Evolutionary conservation across 92 coral and sea anemone genomes (phyloP).

Genomic region (Porites rus): DNA sequence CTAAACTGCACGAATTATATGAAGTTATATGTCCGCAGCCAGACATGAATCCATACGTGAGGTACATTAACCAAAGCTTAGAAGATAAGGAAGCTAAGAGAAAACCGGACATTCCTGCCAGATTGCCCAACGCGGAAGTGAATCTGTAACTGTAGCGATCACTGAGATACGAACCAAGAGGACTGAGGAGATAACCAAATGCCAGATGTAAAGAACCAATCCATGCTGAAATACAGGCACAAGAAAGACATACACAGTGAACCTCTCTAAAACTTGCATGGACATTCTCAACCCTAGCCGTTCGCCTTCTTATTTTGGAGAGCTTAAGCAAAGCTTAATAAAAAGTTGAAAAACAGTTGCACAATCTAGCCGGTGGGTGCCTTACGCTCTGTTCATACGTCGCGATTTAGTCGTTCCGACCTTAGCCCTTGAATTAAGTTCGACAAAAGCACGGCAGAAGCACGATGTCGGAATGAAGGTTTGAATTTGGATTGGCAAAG

Average conservation of each 20-base stretch:
- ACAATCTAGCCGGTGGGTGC: no score
- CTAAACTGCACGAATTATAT: slow-evolving; percentile 35
- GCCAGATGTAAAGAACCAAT: slow-evolving; percentile 43
- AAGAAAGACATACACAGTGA: neutral
- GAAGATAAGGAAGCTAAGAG: slow-evolving; percentile 52
- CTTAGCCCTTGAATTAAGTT: no score
- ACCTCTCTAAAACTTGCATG: neutral
- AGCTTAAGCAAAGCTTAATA: no score
- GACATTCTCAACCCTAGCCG: no score
- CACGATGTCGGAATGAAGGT: no score
- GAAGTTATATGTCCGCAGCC: slow-evolving; percentile 45
- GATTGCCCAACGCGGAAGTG: slow-evolving; percentile 44
- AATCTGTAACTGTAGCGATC: slow-evolving; percentile 42
- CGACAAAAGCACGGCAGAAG: no score
- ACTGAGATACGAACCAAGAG: slow-evolving; percentile 17
- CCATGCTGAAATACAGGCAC: slow-evolving; percentile 42
- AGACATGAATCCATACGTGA: slow-evolving; percentile 56
- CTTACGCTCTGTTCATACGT: no score
- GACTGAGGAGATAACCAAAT: slow-evolving; percentile 27
- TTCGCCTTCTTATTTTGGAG: no score
- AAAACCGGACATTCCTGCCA: slow-evolving; percentile 37
- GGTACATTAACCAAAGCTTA: slow-evolving; percentile 50
- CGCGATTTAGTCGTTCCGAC: no score
- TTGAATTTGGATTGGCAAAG: no score
- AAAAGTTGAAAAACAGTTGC: no score